Base-by-base conservation (phyloP, 1,140 invertebrate species). In the silkworm (Bombyx mori) region DNA sequence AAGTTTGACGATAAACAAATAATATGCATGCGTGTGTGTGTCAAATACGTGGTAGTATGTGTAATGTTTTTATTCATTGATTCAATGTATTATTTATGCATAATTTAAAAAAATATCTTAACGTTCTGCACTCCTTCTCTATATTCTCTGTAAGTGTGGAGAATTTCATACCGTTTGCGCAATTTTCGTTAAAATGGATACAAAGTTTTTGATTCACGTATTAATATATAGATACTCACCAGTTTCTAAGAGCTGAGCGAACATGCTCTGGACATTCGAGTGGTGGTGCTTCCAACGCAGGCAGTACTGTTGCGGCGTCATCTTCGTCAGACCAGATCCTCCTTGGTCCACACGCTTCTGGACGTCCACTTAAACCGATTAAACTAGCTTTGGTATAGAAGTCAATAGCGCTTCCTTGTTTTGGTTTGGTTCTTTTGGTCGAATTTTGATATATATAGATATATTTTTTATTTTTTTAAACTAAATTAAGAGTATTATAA, bases 221-320 rank as follows among this genome's bases (percentile, higher is more conserved):
- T 18, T 18, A 18, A 18, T n/a, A n/a, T n/a, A 8, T 6, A 35
- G 9, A 52, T 58, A 67, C 74, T 60, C 26, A 88, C 87, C 86
- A 79, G 86, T 88, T 44, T 96, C 94, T 42, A 97, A 87, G 59
- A 97, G 89, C 78, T 96, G 94, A 51, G 94, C 94, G 88, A 97
- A 97, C 93, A 96, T 96, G 35, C 93, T 95, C 84, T 96, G 93
- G 58, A 97, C 89, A 84, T 97, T 97, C 64, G 93, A 94, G 83
- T 96, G 94, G 88, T 97, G 95, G 84, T 96, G 96, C 77, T 96
- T 96, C 95, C 95, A 96, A 86, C 94, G 89, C 61, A 97, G 89
- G 83, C 95, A 97, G 89, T 96, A 97, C 88, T 96, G 95, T 87
- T 96, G 94, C 53, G 93, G 93, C 81, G 91, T 89, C 93, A 94